Conservation (phyloP, 2,113 vertebrate species). For the Crotophaga sulcirostris region DNA sequence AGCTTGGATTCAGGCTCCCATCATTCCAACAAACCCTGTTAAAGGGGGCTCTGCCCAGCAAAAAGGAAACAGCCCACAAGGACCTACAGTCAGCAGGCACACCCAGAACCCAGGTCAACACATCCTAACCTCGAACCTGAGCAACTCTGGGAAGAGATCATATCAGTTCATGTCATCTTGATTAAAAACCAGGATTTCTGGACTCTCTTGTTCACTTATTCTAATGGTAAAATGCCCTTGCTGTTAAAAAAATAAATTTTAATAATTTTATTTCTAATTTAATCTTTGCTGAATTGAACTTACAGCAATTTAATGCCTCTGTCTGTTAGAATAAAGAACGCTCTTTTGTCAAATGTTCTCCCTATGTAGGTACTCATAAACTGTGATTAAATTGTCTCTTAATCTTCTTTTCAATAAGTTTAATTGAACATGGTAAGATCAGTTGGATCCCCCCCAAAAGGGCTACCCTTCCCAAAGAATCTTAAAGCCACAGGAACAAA, state of each 20-base stretch:
- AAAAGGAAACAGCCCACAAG: background rate
- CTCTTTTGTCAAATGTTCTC: constrained; percentile 14
- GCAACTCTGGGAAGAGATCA: background rate
- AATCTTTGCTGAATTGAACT: background rate
- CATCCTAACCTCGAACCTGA: background rate
- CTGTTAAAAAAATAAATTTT: background rate
- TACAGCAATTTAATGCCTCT: background rate
- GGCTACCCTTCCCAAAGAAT: background rate
- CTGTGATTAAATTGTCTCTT: constrained; percentile 38
- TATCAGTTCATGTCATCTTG: background rate
- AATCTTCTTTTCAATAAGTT: background rate
- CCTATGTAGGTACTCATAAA: background rate
- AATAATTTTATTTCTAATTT: background rate
- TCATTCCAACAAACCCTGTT: background rate
- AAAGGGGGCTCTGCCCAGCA: background rate
- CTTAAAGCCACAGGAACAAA: background rate
- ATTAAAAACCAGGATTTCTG: background rate
- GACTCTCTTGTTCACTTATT: background rate
- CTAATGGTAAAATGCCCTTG: background rate
- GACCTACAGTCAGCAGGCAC: background rate
- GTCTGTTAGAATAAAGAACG: background rate
- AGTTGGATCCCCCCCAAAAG: background rate
- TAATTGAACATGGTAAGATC: background rate
- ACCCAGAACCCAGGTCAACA: background rate
- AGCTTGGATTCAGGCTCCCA: background rate